Percentiles rank a stretch among this genome's conserved stretches.
phyloP scores from a whole-genome alignment of 1,140 invertebrate species.

The Apis florea region DNA sequence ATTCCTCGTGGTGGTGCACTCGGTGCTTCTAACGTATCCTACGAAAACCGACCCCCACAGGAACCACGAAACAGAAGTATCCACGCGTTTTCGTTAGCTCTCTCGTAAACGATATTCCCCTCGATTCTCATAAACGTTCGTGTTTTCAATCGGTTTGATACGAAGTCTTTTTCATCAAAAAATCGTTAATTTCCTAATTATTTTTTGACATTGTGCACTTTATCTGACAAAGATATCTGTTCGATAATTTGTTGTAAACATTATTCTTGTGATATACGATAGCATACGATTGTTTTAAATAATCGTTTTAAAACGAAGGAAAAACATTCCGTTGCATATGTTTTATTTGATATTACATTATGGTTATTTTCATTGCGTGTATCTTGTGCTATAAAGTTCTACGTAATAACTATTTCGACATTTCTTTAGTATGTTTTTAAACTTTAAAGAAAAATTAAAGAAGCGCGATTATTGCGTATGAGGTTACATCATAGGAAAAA shows the following conservation, averaged over 20 bases:
- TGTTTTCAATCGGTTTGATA: conserved; percentile 35
- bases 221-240: background rate
- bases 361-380: conserved; percentile 5
- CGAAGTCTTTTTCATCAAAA: background rate
- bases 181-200: background rate
- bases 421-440: background rate
- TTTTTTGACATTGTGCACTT: background rate
- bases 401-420: background rate
- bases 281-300: background rate
- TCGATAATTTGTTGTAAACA: background rate
- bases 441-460: background rate
- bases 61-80: conserved; percentile 41
- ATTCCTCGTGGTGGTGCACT: conserved; percentile 26
- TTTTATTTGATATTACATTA: background rate
- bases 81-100: conserved; percentile 47
- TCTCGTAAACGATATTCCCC: conserved; percentile 37
- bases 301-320: background rate
- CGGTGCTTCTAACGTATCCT: conserved; percentile 42
- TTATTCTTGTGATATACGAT: background rate
- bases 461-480: background rate
- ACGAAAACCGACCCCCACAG: conserved; percentile 52
- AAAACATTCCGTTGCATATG: background rate
- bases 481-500: background rate
- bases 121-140: conserved; percentile 42
- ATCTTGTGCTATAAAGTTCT: background rate